phyloP scores from a whole-genome alignment of 1,140 invertebrate genomes.

The Diorhabda carinulata region DNA sequence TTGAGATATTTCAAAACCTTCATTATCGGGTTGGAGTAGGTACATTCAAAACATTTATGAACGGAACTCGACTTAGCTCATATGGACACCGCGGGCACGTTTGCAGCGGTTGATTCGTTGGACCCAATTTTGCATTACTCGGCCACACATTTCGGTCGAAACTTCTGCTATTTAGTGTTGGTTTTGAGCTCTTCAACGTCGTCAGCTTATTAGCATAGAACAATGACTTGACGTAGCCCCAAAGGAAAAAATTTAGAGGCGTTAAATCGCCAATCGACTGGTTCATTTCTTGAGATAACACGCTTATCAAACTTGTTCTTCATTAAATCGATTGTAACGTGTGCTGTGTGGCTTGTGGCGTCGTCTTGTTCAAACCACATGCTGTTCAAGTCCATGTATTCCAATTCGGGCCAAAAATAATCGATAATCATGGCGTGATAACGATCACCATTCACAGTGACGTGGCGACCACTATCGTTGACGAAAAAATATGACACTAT shows the following conservation, averaged over 20 bases:
- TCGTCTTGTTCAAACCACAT: too few species aligned
- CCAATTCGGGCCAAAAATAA: too few species aligned
- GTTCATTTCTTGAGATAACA: neutral
- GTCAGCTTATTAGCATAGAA: neutral
- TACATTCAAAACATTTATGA: neutral
- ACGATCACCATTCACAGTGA: too few species aligned
- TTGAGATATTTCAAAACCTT: neutral
- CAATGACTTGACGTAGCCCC: neutral
- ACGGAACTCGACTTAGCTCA: neutral
- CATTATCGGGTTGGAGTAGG: neutral
- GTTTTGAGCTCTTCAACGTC: neutral
- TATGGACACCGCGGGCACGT: neutral
- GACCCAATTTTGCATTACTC: neutral
- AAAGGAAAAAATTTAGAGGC: neutral
- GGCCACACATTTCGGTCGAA: constrained; percentile 3
- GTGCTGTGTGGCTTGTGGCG: too few species aligned
- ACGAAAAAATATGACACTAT: too few species aligned
- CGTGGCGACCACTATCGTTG: too few species aligned
- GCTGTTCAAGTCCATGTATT: too few species aligned
- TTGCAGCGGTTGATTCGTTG: neutral
- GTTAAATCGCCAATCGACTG: constrained; percentile 3
- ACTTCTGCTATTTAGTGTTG: neutral
- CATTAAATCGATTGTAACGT: too few species aligned
- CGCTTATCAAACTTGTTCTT: neutral
- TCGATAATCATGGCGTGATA: too few species aligned